phyloP scores from a whole-genome alignment of 1,140 invertebrate genomes.

The Euura saliciscinereae region DNA sequence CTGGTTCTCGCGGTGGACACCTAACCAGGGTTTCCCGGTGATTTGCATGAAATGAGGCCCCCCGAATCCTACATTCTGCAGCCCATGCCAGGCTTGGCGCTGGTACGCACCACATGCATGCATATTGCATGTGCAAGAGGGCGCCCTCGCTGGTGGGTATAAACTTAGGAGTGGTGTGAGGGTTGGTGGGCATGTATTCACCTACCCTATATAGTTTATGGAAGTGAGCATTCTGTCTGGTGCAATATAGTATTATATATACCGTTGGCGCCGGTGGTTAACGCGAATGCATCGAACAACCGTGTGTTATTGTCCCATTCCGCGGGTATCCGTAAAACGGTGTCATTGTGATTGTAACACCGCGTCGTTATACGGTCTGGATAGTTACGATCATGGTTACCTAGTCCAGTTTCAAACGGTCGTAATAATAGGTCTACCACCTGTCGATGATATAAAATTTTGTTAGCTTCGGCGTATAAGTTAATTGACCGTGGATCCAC shows the following conservation, averaged over 20 bases:
- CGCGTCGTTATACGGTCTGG: background rate
- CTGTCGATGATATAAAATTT: conserved; percentile 1
- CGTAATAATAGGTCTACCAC: background rate
- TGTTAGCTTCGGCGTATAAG: background rate
- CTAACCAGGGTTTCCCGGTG: conserved; percentile 32
- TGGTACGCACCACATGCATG: background rate
- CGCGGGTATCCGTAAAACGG: background rate
- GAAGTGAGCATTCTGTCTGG: no score
- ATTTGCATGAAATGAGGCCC: conserved; percentile 40
- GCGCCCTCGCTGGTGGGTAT: no score
- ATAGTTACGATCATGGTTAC: background rate
- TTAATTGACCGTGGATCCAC: background rate
- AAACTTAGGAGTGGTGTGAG: no score
- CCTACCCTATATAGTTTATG: no score
- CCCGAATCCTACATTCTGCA: background rate
- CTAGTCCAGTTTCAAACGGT: background rate
- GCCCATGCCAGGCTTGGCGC: background rate
- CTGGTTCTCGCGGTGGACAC: conserved; percentile 23
- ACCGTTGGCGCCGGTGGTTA: no score
- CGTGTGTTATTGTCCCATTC: background rate
- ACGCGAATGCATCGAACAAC: background rate
- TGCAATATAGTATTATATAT: no score
- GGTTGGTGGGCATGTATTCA: no score
- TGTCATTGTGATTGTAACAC: background rate
- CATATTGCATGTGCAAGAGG: background rate